Base-by-base conservation (phyloP, 2,113 vertebrate genomes). In the Candoia aspera region DNA sequence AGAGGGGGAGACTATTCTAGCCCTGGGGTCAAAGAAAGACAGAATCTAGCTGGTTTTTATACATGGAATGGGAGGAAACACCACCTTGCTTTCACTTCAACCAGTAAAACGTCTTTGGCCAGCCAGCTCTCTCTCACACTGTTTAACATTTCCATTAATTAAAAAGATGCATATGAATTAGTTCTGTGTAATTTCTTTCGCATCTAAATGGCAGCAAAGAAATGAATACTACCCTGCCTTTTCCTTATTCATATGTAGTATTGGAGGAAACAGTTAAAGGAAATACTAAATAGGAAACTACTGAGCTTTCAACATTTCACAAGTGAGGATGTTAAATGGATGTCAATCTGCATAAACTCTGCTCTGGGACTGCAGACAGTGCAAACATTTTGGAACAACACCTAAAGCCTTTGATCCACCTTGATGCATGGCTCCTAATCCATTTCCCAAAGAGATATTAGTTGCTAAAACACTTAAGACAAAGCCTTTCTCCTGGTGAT, bases 381-480 rank as follows among this genome's bases (percentile, higher is more conserved):
- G 24, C 62, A 88, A 60, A 58, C 17, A 58, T 73, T 59, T 58
- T 58, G 54, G 54, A 49, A 24, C 86, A 59, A 54, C 33, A 57
- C 19, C 26, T n/a, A 92, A 90, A 88, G 26, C 37, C 37, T 88
- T 91, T 88, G 21, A 91, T 88, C 64, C 59, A 37, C 37, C 26
- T 92, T 92, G 86, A 92, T 59, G 54, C 33, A 87, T 64, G 6
- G 2, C 54, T 91, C 62, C 54, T 92, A 92, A 88, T 88, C 15
- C 86, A 88, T 92, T 88, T 88, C 17, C 37, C 86, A 49, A 46
- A 87, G 86, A 83, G 64, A 55, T 68, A 59, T 86, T 88, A 54
- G 54, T 79, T 60, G 17, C 54, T 92, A 88, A 92, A 92, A 83
- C 86, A 33, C 86, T 88, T 92, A 88, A 92, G 86, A 24, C 86